Percentiles rank a stretch among this genome's conserved stretches.
These are phyloP conservation scores for Eudyptes chrysolophus DNA, from an alignment of 2,113 vertebrate species.

Conservation along the genomic window DNA sequence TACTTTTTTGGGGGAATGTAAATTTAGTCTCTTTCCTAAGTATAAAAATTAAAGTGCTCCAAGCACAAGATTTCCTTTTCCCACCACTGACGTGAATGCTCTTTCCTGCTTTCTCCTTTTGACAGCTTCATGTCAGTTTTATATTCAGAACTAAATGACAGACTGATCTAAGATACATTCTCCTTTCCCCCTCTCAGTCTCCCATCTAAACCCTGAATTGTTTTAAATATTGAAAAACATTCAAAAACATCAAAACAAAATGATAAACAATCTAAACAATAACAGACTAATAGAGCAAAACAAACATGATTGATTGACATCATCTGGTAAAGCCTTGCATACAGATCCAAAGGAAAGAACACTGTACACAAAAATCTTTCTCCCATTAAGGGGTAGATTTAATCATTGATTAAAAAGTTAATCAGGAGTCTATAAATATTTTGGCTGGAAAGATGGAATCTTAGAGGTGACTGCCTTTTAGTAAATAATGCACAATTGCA, in stretches of 20 bases:
- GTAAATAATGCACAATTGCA: background rate
- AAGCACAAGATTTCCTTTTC: background rate
- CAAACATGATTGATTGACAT: background rate
- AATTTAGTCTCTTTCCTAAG: background rate
- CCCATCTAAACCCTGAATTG: background rate
- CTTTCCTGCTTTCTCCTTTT: background rate
- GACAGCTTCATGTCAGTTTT: background rate
- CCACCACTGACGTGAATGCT: background rate
- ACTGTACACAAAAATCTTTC: background rate
- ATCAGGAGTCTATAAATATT: background rate
- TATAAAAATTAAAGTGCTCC: background rate
- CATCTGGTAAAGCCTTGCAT: background rate
- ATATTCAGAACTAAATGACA: background rate
- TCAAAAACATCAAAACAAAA: background rate
- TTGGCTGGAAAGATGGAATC: background rate
- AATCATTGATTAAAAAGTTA: conserved; percentile 13
- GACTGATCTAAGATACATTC: background rate
- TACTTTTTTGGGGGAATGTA: background rate
- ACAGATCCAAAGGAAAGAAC: background rate
- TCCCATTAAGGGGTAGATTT: background rate
- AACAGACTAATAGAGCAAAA: background rate
- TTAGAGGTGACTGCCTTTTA: background rate
- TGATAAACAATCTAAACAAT: background rate
- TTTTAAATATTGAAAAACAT: background rate
- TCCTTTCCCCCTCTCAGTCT: background rate